Conservation (phyloP, 1,140 invertebrate genomes). For the Sipha flava region DNA sequence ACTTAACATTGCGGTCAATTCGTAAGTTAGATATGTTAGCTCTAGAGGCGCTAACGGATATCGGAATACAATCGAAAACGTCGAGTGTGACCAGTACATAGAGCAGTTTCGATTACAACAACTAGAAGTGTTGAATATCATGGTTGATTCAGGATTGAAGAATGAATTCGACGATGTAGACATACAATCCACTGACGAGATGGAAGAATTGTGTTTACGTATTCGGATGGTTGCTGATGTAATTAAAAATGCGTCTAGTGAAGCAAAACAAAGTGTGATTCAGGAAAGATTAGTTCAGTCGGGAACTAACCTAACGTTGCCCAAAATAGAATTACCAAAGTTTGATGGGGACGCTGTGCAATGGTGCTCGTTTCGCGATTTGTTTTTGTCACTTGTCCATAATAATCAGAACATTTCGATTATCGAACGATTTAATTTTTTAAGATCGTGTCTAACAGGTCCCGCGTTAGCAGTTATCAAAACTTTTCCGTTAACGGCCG, state of each 20-base stretch:
- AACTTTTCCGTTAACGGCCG: not conserved
- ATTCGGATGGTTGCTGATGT: not conserved
- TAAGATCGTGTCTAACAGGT: not conserved
- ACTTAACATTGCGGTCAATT: not conserved
- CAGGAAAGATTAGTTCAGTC: not conserved
- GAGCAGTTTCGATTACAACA: not conserved
- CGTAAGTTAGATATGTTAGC: not conserved
- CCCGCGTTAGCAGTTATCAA: not conserved
- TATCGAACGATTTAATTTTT: not conserved
- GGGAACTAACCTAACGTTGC: not conserved
- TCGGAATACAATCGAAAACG: not conserved
- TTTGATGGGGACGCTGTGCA: not conserved
- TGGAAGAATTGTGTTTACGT: not conserved
- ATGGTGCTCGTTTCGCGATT: not conserved
- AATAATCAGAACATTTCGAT: not conserved
- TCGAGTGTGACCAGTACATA: not conserved
- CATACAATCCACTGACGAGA: not conserved
- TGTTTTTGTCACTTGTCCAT: not conserved
- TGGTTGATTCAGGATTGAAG: not conserved
- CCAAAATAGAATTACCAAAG: not conserved
- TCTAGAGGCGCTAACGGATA: not conserved
- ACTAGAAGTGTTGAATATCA: not conserved
- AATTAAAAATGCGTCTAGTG: not conserved
- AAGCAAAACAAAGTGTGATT: not conserved
- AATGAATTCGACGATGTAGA: not conserved